Base-by-base conservation (phyloP, 2,797 vertebrate genomes). In the Pithecia hirsuta region DNA sequence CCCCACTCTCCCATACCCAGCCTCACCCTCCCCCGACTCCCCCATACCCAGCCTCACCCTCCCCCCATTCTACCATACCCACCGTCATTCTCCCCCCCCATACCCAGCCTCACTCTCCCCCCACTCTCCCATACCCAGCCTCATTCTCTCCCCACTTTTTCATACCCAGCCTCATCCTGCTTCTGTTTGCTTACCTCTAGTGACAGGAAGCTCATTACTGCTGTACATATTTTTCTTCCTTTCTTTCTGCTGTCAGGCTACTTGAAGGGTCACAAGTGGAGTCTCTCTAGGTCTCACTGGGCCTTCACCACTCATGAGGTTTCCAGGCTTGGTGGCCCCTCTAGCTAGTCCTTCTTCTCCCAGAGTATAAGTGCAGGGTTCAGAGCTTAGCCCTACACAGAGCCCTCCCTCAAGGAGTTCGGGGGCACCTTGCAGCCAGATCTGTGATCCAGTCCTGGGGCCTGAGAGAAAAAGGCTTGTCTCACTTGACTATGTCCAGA, bases 331-430 rank as follows among this genome's bases (percentile, higher is more conserved):
- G 1, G 28, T 50, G 50, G 44, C 0, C 15, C n/a, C 36, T 44
- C 7, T n/a, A 39, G 36, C 22, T 4, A 2, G 20, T 85, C 1
- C 17, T 92, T 82, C 13, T 24, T 82, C 28, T 36, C 14, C 28
- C 57, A 81, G 14, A 24, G 52, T 41, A 1, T 5, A 41, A 44
- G 59, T 0, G 1, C 0, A 13, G 41, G 28, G n/a, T 52, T 26
- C 30, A n/a, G 11, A 33, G 24, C 22, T 39, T 17, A 67, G 39
- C 41, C 7, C 26, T n/a, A 14, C 39, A 28, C 24, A 20, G 55
- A 89, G 2, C 24, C 8, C 44, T 75, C 3, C 24, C 14, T 80
- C 24, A 3, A 59, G 67, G 61, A 48, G 2, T 3, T 17, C 20
- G 46, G 41, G 55, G 36, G 14, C 9, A 19, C 3, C 74, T 95